Evolutionary conservation across 2,888 invertebrate species (phyloP), one percentile per base, ranked within the genome.

Genomic region (Amiota minor): DNA sequence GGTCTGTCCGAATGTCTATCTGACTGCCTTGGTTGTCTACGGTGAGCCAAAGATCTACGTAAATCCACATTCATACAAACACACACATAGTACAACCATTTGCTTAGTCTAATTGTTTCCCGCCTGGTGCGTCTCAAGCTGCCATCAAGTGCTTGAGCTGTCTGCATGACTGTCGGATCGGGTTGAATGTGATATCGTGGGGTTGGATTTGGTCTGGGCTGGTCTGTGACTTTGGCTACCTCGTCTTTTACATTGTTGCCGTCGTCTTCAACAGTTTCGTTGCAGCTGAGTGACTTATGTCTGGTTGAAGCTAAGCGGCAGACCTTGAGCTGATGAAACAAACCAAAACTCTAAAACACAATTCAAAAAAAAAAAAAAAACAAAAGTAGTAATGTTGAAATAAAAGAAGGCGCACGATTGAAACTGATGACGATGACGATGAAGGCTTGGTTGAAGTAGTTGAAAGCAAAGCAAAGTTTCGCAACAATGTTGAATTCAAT

Each of bases 1-100:
- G n/a, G 9, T 6, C 70, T 55, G 55, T n/a, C 18, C 53, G 9
- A n/a, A 23, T 55, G 55, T 69, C 77, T 78, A 78, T 82, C 79
- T 83, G 79, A 83, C 80, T 82, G 83, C 85, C 83, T 83, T 79
- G 76, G 59, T 72, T 53, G 75, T 74, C 72, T 76, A 74, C 35
- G 35, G 35, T 35, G 6, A 35, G 35, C 35, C 35, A 35, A 35
- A 35, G 35, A 35, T 35, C 35, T 35, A 6, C 6, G 35, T 35
- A 35, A 35, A 35, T 35, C 35, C 35, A 35, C 35, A 35, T 35
- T 35, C 35, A 2, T 6, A 35, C 6, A 35, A 3, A 35, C 35
- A 35, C 35, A 35, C 0, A 35, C 35, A 2, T 6, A 35, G 35
- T 35, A 35, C 20, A 59, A 11, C 16, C 50, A 68, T 53, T 68